A percentile compares a stretch with the other conserved stretches of the same genome.
Evolutionary conservation across 1,140 invertebrate genomes (phyloP).

Genomic region (Zaprionus nigranus): DNA sequence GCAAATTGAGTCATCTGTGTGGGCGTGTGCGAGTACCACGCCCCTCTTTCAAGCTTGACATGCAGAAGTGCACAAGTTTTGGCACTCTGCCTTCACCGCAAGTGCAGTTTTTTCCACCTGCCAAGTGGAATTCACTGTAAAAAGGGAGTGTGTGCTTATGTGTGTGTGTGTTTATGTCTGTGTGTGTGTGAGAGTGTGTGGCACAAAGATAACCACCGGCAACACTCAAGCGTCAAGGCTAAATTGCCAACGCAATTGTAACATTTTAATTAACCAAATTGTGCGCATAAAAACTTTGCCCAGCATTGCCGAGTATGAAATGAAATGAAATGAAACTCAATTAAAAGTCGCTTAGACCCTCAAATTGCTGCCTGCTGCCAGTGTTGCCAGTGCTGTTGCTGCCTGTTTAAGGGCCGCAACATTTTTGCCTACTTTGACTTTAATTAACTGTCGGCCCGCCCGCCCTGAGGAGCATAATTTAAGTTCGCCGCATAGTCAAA

Average conservation of each 20-base stretch:
- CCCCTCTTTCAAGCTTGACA: conserved; percentile 6
- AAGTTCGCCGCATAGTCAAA: conserved; percentile 52
- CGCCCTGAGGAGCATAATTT: conserved; percentile 48
- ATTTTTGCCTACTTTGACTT: conserved; percentile 43
- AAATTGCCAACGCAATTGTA: conserved; percentile 77
- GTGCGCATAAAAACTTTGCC: conserved; percentile 66
- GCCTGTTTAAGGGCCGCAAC: conserved; percentile 17
- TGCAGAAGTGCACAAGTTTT: conserved; percentile 42
- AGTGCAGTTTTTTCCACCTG: conserved; percentile 50
- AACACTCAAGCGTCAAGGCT: conserved; percentile 29
- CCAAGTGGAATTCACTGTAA: conserved; percentile 1
- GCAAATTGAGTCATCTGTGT: conserved; percentile 36
- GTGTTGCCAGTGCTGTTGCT: neutral
- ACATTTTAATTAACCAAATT: conserved; percentile 82
- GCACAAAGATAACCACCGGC: conserved; percentile 50
- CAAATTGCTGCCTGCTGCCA: conserved; percentile 43
- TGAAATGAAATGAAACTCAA: conserved; percentile 76
- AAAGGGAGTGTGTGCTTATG: neutral
- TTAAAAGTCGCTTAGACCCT: conserved; percentile 76
- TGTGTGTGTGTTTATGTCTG: neutral
- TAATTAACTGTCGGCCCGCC: conserved; percentile 57
- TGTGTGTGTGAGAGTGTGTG: neutral
- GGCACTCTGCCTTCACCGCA: conserved; percentile 36
- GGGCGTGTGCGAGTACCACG: conserved; percentile 4
- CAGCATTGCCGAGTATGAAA: conserved; percentile 24